Conservation (phyloP, 1,140 invertebrate genomes). For the Eulimnadia texana region DNA sequence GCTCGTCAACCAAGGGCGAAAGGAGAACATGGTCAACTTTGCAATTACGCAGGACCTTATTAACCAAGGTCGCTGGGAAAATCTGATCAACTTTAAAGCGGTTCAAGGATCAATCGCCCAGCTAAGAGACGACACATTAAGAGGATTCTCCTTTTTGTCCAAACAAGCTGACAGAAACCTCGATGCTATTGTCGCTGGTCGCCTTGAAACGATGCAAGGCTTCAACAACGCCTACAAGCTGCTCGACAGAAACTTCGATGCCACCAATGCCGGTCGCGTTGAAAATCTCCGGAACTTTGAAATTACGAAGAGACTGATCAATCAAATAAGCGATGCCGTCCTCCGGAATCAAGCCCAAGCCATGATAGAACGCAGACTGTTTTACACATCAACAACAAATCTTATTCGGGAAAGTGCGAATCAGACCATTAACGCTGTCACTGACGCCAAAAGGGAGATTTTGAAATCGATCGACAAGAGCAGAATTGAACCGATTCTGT, state of each 20-base stretch:
- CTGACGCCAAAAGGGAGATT: background rate
- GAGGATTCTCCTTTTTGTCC: background rate
- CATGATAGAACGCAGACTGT: background rate
- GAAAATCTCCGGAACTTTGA: background rate
- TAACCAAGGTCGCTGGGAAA: background rate
- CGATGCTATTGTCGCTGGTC: background rate
- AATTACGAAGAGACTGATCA: background rate
- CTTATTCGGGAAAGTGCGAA: background rate
- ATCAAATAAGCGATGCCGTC: background rate
- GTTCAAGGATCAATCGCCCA: background rate
- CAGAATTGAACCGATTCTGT: background rate
- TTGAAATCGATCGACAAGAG: background rate
- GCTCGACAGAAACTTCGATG: background rate
- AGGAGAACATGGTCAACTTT: background rate
- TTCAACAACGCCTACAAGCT: background rate
- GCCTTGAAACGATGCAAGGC: background rate
- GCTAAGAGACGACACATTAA: background rate
- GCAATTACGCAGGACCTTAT: background rate
- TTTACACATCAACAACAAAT: background rate
- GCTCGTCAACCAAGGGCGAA: background rate
- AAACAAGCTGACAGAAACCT: background rate
- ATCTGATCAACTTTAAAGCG: background rate
- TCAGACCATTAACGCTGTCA: background rate
- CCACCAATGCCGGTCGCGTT: background rate
- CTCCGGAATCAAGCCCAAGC: background rate